Base-by-base conservation (phyloP, 2,888 invertebrate species). In the Drosophila bunnanda region DNA sequence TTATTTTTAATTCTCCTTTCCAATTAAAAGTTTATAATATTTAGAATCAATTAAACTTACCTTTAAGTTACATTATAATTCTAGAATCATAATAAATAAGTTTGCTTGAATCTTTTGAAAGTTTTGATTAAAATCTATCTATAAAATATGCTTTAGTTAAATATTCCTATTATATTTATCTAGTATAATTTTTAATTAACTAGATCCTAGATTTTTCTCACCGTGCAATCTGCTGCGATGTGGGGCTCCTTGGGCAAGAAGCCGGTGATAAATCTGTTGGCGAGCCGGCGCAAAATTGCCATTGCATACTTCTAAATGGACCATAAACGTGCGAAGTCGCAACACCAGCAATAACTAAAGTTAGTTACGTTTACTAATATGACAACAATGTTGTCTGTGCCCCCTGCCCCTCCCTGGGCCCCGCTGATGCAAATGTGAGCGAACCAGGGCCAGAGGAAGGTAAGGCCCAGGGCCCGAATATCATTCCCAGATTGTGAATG, bases 221-320 rank as follows among this genome's bases (percentile, higher is more conserved):
- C 38, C 12, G 43, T 62, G 60, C n/a, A 34, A 22, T 2, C 10
- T 36, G 12, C 13, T n/a, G 41, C 36, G 22, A 28, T 46, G 12
- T n/a, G 17, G 38, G 17, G 12, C 53, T 55, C 65, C 70, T 52
- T 57, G 46, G 69, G 78, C 69, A 55, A 72, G 72, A 74, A 70
- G 62, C 75, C 69, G 86, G 88, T 88, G 82, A 89, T 89, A 84
- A 89, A 84, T 89, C 89, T 89, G 88, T 89, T 89, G 89, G 89
- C 71, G 88, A 79, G 75, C 75, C 88, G 75, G 85, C 86, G 88
- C 86, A 88, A 76, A 88, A 89, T 79, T 77, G 85, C 89, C 89
- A 88, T 89, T 76, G 82, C 77, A 88, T 85, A 79, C 86, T 88
- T 86, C 89, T 86, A 86, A 86, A 86, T 86, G 89, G 89, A 88